Evolutionary conservation across 2,888 invertebrate genomes (phyloP).

Genomic region (Ophion ellenae): DNA sequence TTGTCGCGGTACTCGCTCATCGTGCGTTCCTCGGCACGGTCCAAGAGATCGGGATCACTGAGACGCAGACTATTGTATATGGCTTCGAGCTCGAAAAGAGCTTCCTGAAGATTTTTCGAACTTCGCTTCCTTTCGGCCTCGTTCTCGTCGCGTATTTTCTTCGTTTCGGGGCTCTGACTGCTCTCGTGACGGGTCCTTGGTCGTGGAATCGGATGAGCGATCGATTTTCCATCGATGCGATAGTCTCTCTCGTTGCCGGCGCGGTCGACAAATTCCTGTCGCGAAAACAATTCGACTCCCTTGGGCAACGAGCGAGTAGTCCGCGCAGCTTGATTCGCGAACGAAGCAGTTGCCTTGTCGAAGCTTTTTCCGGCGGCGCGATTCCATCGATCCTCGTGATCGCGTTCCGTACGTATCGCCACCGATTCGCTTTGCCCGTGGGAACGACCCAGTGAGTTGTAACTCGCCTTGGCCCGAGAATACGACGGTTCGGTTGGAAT

Average conservation of each 20-base stretch:
- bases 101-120: slow-evolving; percentile 93
- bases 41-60: slow-evolving; percentile 92
- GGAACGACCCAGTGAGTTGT: slow-evolving; percentile 54
- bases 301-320: slow-evolving; percentile 52
- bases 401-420: not conserved
- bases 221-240: not conserved
- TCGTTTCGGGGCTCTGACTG: slow-evolving; percentile 14
- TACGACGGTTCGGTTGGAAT: not conserved
- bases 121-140: slow-evolving; percentile 86
- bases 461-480: slow-evolving; percentile 32
- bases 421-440: not conserved
- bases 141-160: slow-evolving; percentile 77
- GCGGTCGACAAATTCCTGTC: slow-evolving; percentile 35
- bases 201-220: slow-evolving; percentile 13
- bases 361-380: slow-evolving; percentile 4
- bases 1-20: slow-evolving; percentile 84
- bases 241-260: not conserved
- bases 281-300: slow-evolving; percentile 52
- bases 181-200: slow-evolving; percentile 12
- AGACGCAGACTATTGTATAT: slow-evolving; percentile 95
- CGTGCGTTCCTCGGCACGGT: slow-evolving; percentile 91
- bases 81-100: slow-evolving; percentile 94
- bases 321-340: slow-evolving; percentile 15
- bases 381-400: slow-evolving; percentile 25
- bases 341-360: not conserved